phyloP scores from a whole-genome alignment of 2,797 vertebrate species.

The Trachops cirrhosus region DNA sequence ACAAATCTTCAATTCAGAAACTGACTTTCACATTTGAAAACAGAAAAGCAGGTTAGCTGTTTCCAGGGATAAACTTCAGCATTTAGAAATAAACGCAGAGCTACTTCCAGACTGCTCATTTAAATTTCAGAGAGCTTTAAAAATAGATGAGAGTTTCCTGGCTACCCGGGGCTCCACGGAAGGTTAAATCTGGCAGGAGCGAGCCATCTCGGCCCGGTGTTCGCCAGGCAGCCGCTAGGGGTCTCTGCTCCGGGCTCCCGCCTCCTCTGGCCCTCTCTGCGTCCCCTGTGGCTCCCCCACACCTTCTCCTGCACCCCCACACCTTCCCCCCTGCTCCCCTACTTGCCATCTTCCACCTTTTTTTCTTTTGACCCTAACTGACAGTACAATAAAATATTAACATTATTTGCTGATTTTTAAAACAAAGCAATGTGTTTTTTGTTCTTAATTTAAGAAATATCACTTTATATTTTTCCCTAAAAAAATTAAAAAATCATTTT shows the following conservation, averaged over 20 bases:
- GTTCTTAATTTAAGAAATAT: not conserved
- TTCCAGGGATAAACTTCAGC: not conserved
- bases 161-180: accelerated
- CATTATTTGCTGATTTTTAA: not conserved
- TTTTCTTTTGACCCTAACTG: not conserved
- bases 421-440: not conserved
- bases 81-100: conserved; percentile 4
- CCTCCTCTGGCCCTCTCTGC: not conserved
- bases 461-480: not conserved
- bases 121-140: not conserved
- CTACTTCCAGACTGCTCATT: not conserved
- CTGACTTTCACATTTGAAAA: not conserved
- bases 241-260: not conserved
- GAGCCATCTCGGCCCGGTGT: accelerated
- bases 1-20: not conserved
- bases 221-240: accelerated
- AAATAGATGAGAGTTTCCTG: not conserved
- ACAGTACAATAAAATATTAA: not conserved
- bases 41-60: not conserved
- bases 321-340: not conserved
- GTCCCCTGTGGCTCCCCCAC: not conserved
- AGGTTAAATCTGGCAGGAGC: accelerated
- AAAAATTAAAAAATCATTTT: not conserved
- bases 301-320: not conserved
- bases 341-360: not conserved